Evolutionary conservation across 2,113 vertebrate genomes (phyloP).

Genomic region (Zosterops japonicus): DNA sequence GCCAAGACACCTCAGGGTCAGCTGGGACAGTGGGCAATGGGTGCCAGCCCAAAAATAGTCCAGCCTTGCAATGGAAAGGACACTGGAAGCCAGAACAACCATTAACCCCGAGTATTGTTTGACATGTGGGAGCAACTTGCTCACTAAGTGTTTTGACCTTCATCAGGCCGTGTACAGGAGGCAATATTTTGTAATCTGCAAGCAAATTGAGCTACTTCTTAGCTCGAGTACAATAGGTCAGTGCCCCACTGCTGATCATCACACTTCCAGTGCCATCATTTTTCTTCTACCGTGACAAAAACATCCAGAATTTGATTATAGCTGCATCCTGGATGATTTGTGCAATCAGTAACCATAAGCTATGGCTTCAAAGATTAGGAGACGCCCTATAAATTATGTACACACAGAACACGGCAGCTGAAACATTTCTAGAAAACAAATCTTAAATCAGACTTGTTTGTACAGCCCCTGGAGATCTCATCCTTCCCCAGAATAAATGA

Average conservation of each 20-base stretch:
- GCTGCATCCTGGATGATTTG: background rate
- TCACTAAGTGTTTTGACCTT: background rate
- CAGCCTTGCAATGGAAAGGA: background rate
- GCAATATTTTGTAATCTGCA: background rate
- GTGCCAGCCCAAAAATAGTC: background rate
- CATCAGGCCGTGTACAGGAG: background rate
- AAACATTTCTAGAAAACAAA: slow-evolving; percentile 34
- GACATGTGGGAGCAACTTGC: background rate
- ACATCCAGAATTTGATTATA: background rate
- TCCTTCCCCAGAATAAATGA: background rate
- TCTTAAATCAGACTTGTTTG: slow-evolving; percentile 28
- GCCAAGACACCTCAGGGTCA: background rate
- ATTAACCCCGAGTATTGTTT: background rate
- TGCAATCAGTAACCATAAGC: background rate
- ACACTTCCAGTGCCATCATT: background rate
- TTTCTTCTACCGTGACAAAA: background rate
- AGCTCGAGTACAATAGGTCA: background rate
- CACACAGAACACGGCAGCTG: background rate
- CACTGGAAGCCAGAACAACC: background rate
- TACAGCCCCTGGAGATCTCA: background rate
- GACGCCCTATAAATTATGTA: background rate
- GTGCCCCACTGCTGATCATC: background rate
- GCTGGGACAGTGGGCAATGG: background rate
- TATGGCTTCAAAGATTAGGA: background rate
- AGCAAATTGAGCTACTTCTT: background rate